A percentile compares a stretch with the other conserved stretches of the same genome.
phyloP scores from a whole-genome alignment of 2,113 vertebrate species.

The Notechis scutatus region DNA sequence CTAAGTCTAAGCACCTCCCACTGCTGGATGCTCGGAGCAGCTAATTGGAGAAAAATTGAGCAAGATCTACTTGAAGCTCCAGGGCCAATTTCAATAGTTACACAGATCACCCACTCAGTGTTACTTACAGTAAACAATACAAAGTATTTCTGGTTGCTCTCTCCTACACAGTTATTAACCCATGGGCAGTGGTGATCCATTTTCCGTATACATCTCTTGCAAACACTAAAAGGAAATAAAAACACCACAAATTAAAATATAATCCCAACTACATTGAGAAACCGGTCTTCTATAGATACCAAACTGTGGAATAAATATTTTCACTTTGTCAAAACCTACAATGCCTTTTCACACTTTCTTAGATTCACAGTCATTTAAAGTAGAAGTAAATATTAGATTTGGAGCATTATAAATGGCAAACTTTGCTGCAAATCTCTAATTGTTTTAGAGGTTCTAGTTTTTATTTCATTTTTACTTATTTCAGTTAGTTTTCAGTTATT shows the following conservation, averaged over 20 bases:
- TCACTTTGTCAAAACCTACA: slow-evolving; percentile 10
- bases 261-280: not conserved
- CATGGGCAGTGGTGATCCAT: slow-evolving; percentile 99
- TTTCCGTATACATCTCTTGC: slow-evolving; percentile 97
- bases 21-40: too few relatives aligned
- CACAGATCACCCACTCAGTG: not conserved
- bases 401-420: slow-evolving; percentile 40
- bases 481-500: not conserved
- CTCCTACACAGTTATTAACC: slow-evolving; percentile 99
- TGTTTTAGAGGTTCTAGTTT: slow-evolving; percentile 34
- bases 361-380: slow-evolving; percentile 52
- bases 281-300: too few relatives aligned
- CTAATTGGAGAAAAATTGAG: not conserved
- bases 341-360: slow-evolving; percentile 1
- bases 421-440: not conserved
- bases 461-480: slow-evolving; percentile 20
- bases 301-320: not conserved
- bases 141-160: slow-evolving; percentile 99
- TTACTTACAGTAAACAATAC: slow-evolving; percentile 97
- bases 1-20: too few relatives aligned
- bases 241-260: not conserved
- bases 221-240: slow-evolving; percentile 78
- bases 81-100: not conserved
- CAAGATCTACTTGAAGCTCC: not conserved
- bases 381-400: slow-evolving; percentile 50